Conservation (phyloP, 2,113 vertebrate species). For the Oncorhynchus tshawytscha region DNA sequence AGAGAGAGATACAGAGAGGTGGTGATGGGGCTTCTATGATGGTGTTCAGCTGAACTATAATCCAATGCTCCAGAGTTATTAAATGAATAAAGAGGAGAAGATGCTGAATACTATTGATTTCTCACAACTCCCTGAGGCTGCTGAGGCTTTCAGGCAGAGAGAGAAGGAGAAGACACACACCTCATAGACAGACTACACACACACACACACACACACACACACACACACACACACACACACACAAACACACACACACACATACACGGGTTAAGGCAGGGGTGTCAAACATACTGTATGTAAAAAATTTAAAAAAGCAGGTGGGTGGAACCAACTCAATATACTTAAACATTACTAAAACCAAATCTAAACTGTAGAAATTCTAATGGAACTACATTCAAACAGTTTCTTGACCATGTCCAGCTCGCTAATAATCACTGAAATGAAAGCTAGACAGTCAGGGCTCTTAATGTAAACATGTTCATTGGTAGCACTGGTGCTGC, state of each 20-base stretch:
- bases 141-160: constrained; percentile 69
- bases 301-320: too few species aligned
- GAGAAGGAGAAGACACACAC: constrained; percentile 55
- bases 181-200: constrained; percentile 39
- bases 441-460: too few species aligned
- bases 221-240: constrained; percentile 51
- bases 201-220: constrained; percentile 58
- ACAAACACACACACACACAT: constrained; percentile 48
- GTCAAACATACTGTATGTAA: too few species aligned
- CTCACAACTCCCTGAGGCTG: constrained; percentile 76
- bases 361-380: too few species aligned
- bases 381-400: too few species aligned
- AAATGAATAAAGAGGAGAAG: constrained; percentile 80
- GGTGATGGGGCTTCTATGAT: constrained; percentile 74
- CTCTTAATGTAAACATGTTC: too few species aligned
- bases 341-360: too few species aligned
- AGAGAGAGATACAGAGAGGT: constrained; percentile 74
- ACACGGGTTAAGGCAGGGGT: constrained; percentile 43
- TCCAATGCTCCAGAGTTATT: constrained; percentile 80
- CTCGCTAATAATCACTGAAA: too few species aligned
- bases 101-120: constrained; percentile 81
- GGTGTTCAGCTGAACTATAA: constrained; percentile 78
- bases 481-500: too few species aligned
- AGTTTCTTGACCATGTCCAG: too few species aligned
- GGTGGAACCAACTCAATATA: too few species aligned